Conservation (phyloP, 2,888 invertebrate genomes). For the Plagodis dolabraria region DNA sequence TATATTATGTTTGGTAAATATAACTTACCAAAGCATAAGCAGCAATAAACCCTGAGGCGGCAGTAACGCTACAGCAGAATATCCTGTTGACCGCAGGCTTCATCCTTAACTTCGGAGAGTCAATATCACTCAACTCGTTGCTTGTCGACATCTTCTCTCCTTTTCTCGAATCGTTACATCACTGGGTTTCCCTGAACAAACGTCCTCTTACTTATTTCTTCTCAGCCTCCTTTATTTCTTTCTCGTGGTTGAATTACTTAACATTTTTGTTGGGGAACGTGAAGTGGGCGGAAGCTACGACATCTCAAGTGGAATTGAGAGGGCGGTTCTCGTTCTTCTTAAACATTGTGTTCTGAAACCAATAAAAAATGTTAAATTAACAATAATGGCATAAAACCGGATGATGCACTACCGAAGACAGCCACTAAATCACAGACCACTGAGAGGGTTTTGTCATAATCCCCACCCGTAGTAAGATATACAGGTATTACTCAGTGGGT, state of each 20-base stretch:
- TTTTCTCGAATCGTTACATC: conserved; percentile 13
- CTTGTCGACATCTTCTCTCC: conserved; percentile 65
- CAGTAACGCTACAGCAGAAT: conserved; percentile 82
- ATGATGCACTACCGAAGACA: too few species aligned
- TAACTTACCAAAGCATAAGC: conserved; percentile 78
- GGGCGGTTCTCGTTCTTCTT: conserved; percentile 47
- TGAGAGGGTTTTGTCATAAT: too few species aligned
- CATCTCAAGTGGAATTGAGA: conserved; percentile 59
- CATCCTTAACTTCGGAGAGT: conserved; percentile 68
- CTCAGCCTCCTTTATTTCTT: background rate
- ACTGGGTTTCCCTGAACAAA: conserved; percentile 2
- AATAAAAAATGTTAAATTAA: background rate
- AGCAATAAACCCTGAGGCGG: conserved; percentile 79
- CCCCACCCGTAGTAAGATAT: too few species aligned
- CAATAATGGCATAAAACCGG: background rate
- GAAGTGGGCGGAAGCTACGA: conserved; percentile 51
- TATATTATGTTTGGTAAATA: too few species aligned
- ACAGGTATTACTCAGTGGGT: too few species aligned
- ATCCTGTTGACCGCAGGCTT: conserved; percentile 76
- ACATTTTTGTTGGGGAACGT: conserved; percentile 1
- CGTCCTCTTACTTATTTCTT: background rate
- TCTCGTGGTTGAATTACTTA: conserved; percentile 4
- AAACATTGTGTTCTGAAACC: conserved; percentile 21
- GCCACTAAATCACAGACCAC: too few species aligned
- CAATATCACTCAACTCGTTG: conserved; percentile 68